Percentiles rank a stretch among this genome's conserved stretches.
Conservation (phyloP, 2,797 vertebrate species). For the Sarcophilus harrisii region DNA sequence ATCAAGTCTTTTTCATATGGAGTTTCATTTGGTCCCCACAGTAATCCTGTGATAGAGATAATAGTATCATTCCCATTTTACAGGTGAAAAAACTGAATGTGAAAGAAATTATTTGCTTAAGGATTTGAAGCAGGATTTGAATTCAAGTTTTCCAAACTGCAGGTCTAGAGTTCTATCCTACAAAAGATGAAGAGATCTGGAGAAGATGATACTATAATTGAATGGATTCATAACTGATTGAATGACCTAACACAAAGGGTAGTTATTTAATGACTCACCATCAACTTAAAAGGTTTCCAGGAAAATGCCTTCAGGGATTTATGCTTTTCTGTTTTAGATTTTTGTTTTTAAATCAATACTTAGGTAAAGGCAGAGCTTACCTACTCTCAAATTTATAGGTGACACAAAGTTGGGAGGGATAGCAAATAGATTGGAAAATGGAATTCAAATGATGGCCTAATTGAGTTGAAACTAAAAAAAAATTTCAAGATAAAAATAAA, state of each 20-base stretch:
- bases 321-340: not conserved
- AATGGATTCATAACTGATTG: not conserved
- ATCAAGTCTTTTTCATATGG: not conserved
- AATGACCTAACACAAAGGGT: not conserved
- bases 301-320: not conserved
- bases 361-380: not conserved
- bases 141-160: not conserved
- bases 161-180: not conserved
- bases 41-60: not conserved
- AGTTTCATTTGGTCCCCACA: not conserved
- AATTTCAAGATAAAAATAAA: not conserved
- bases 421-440: not conserved
- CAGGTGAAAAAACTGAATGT: not conserved
- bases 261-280: not conserved
- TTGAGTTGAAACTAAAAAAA: not conserved
- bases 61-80: not conserved
- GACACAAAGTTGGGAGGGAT: not conserved
- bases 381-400: not conserved
- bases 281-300: not conserved
- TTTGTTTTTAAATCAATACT: not conserved
- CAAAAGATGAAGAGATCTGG: not conserved
- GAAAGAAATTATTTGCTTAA: not conserved
- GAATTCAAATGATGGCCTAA: not conserved
- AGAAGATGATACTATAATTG: not conserved
- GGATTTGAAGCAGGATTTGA: not conserved